Base-by-base conservation (phyloP, 2,888 invertebrate species). In the Panopea generosa region DNA sequence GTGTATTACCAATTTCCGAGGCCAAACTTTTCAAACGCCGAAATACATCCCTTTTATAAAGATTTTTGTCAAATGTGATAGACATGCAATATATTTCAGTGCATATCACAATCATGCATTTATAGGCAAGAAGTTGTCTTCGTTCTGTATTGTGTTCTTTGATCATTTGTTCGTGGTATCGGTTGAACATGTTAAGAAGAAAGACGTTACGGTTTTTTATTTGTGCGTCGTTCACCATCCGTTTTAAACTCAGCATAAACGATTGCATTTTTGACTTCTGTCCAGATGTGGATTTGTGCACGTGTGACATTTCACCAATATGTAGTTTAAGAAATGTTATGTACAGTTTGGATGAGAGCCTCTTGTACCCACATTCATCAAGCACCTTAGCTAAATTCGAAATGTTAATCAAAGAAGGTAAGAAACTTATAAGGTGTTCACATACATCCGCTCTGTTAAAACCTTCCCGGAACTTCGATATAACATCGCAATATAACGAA, bases 1-100 rank as follows among this genome's bases (percentile, higher is more conserved):
- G 45, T 4, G 79, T 65, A 47, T 84, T 75, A 18, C 70, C 71
- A 26, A 77, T 59, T 18, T 63, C 38, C 1, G 50, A 33, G n/a
- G 67, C 57, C 0, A 81, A 52, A 16, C 53, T n/a, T 33, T 67
- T 55, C 26, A 81, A 69, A 11, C 77, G 72, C 2, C 29, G 24
- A 27, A 83, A 80, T 0, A 81, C 59, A 9, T 63, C 66, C 27
- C 75, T 60, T 16, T 77, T 38, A 4, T 68, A 61, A 20, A 80
- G 62, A 26, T 66, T 50, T 11, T 52, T 50, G 26, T 80, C 65
- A 47, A 76, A 76, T n/a, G 82, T 82, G n/a, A 82, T 82, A 14
- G 66, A 26, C 24, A 53, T 53, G 22, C 52, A 52, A 40, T 62
- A 52, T n/a, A 62, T 29, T 40, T 62, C 62, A 11, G 50, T 66